Evolutionary conservation across 2,888 invertebrate species (phyloP), one percentile per base, ranked within the genome.

Genomic region (Cantharis rustica): DNA sequence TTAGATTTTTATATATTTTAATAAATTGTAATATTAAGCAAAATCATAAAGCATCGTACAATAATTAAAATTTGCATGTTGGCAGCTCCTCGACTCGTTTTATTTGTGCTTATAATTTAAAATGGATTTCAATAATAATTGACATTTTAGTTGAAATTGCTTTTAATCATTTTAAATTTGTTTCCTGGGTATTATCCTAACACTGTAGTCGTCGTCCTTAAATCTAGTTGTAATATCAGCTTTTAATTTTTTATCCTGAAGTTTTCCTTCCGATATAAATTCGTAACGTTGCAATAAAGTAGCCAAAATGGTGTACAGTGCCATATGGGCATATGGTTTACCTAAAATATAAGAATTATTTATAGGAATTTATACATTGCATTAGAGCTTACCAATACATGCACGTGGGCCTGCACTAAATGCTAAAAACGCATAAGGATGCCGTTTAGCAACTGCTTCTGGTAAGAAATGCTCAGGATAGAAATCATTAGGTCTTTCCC

Each of bases 391-490:
- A 84, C 84, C 85, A 31, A 84, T 81, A 71, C 86, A 86, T 15
- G 82, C 81, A 75, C 86, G 80, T 10, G 83, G 82, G 11, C 86
- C 86, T n/a, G 84, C 83, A 82, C 86, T 86, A 68, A 86, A 86
- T 0, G 86, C 85, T 23, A 86, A 11, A 80, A 81, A 86, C 4
- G 84, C 79, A 73, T 83, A 86, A 26, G 80, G 75, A 73, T 82
- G 83, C 27, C 86, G 79, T 47, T 83, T 82, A n/a, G 71, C 72
- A 2, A 81, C 82, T 9, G 71, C 76, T 78, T 85, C 85, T 2
- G 85, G 84, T 13, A 84, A 72, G 78, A 86, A 86, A 82, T 86
- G 85, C 63, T 86, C 85, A 0, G 86, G 86, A 79, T 86, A 80
- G 72, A 86, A 86, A 71, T 86, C 81, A 10, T 84, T 70, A 3